Base-by-base conservation (phyloP, 2,797 vertebrate genomes). In the Saxicola maurus region DNA sequence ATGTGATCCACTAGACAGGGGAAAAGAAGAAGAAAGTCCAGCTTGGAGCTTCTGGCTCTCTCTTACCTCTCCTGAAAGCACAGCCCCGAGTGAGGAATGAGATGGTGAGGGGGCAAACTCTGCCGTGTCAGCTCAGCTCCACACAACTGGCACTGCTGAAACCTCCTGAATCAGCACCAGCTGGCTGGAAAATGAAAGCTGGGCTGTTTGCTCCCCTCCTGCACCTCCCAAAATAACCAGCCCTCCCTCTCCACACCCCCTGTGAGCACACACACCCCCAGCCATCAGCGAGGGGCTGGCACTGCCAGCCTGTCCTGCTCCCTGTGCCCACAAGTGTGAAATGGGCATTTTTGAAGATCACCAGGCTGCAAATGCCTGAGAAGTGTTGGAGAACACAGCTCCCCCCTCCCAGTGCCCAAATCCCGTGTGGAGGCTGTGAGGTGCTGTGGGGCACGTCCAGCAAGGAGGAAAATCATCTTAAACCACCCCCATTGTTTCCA, bases 161-260 rank as follows among this genome's bases (percentile, higher is more conserved):
- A 64, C 84, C 64, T 31, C 91, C 86, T 87, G 91, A 88, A 88
- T 91, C 92, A 95, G 90, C 92, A 95, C 38, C 95, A 95, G 90
- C 82, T 92, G 95, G 38, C 67, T 90, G 89, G 90, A 49, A 80
- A 91, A 93, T 82, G 72, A 86, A 91, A 88, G 86, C 81, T 8
- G 21, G 71, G 53, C 79, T 57, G 48, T 80, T 82, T 65, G 82
- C 67, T 88, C 66, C 81, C 61, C 65, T 77, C 81, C 11, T 84
- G 59, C 60, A 52, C 33, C 37, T 69, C 92, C 81, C 73, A 82
- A 88, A 95, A 89, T 79, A 88, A 43, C 74, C 71, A 19, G 42
- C 8, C 78, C 87, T 53, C 65, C 71, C 59, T 33, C 3, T 5
- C 2, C 62, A 80, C 37, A 0, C 18, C 60, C 30, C 13, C 23